Evolutionary conservation across 2,888 invertebrate genomes (phyloP).

Genomic region (Tillus elongatus): DNA sequence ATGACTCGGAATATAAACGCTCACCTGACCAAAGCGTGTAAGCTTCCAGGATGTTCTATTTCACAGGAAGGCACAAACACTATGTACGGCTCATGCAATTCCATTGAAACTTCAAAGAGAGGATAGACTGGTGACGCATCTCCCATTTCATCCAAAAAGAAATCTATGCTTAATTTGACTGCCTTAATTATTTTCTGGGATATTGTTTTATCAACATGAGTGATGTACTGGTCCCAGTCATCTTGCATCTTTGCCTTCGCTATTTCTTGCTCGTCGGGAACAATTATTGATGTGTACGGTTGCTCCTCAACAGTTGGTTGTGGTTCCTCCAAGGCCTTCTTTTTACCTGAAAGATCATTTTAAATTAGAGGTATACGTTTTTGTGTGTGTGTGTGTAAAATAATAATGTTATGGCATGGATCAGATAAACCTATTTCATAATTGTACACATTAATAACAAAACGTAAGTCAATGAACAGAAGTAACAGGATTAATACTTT

Average conservation of each 20-base stretch:
- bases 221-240: constrained; percentile 19
- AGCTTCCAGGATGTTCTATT: constrained; percentile 54
- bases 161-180: constrained; percentile 42
- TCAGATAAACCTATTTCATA: too few species aligned
- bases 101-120: constrained; percentile 67
- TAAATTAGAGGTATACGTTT: too few species aligned
- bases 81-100: constrained; percentile 64
- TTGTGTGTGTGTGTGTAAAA: too few species aligned
- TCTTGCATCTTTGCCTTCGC: constrained; percentile 17
- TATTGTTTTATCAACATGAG: neutral
- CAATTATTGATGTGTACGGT: too few species aligned
- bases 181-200: neutral
- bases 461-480: too few species aligned
- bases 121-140: constrained; percentile 41
- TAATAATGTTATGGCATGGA: too few species aligned
- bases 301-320: neutral
- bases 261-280: constrained; percentile 17
- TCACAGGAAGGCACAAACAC: constrained; percentile 59
- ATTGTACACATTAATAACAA: too few species aligned
- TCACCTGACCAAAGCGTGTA: constrained; percentile 56
- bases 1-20: too few species aligned
- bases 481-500: too few species aligned
- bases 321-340: too few species aligned
- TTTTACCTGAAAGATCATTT: too few species aligned
- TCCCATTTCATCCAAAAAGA: constrained; percentile 53